phyloP scores from a whole-genome alignment of 2,888 invertebrate species.

The Cephus nigrinus region DNA sequence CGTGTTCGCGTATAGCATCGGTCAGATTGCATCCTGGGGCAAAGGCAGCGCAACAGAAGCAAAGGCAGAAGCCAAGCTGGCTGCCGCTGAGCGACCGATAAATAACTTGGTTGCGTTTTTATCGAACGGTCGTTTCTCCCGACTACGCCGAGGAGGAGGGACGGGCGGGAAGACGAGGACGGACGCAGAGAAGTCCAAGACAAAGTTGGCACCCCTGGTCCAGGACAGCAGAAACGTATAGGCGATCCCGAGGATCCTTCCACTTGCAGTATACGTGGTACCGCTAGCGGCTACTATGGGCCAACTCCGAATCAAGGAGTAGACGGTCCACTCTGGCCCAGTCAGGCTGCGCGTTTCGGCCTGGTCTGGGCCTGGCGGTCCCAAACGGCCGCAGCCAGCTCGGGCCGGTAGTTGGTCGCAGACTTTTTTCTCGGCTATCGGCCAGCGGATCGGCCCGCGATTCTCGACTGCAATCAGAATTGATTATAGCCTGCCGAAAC shows the following conservation, averaged over 20 bases:
- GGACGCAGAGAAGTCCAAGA: constrained; percentile 8
- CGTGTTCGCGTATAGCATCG: too few species aligned
- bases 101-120: constrained; percentile 53
- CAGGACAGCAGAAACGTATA: too few species aligned
- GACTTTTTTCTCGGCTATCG: constrained; percentile 62
- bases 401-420: constrained; percentile 58
- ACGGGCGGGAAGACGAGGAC: constrained; percentile 6
- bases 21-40: too few species aligned
- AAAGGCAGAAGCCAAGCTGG: too few species aligned
- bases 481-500: constrained; percentile 66
- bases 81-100: constrained; percentile 43
- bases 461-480: constrained; percentile 65
- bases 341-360: too few species aligned
- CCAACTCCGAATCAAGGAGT: too few species aligned
- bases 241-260: too few species aligned
- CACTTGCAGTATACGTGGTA: too few species aligned
- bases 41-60: too few species aligned
- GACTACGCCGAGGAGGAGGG: constrained; percentile 10
- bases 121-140: constrained; percentile 25
- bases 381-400: constrained; percentile 2
- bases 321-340: too few species aligned
- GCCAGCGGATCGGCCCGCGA: constrained; percentile 60
- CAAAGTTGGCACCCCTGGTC: constrained; percentile 3
- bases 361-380: too few species aligned
- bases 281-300: too few species aligned